Conservation (phyloP, 1,140 invertebrate species). For the Drosophila aff. region DNA sequence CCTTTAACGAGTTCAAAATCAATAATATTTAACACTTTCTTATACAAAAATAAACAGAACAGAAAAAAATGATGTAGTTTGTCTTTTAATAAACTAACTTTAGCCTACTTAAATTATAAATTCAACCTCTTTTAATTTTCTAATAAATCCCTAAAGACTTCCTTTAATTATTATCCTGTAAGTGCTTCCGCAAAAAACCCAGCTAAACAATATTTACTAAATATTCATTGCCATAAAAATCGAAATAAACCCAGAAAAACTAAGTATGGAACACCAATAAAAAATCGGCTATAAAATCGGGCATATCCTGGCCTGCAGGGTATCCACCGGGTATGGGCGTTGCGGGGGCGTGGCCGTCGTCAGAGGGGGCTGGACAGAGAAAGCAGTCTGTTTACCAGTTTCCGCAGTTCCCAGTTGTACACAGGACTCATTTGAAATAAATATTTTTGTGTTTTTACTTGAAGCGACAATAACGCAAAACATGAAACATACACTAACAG, state of each 20-base stretch:
- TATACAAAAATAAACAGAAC: background rate
- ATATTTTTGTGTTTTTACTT: slow-evolving; percentile 84
- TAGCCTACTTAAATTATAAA: background rate
- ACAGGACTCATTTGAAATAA: slow-evolving; percentile 82
- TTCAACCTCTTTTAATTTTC: background rate
- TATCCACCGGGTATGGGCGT: slow-evolving; percentile 20
- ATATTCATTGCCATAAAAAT: slow-evolving; percentile 1
- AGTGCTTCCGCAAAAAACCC: background rate
- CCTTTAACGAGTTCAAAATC: background rate
- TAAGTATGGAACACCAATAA: slow-evolving; percentile 16
- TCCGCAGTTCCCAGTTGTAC: slow-evolving; percentile 81
- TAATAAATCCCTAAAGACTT: background rate
- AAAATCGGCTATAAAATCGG: slow-evolving; percentile 3
- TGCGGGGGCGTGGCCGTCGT: slow-evolving; percentile 27
- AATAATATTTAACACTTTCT: background rate
- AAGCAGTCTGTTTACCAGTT: slow-evolving; percentile 76
- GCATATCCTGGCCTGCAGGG: slow-evolving; percentile 11
- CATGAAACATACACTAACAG: slow-evolving; percentile 66
- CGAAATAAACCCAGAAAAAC: background rate
- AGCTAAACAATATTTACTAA: background rate
- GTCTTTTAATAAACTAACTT: background rate
- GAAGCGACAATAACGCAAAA: slow-evolving; percentile 82
- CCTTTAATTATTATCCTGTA: background rate
- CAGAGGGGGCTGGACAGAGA: slow-evolving; percentile 26
- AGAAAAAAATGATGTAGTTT: background rate